A percentile compares a stretch with the other conserved stretches of the same genome.
Evolutionary conservation across 2,797 vertebrate genomes (phyloP).

Genomic region (Gorsachius magnificus): DNA sequence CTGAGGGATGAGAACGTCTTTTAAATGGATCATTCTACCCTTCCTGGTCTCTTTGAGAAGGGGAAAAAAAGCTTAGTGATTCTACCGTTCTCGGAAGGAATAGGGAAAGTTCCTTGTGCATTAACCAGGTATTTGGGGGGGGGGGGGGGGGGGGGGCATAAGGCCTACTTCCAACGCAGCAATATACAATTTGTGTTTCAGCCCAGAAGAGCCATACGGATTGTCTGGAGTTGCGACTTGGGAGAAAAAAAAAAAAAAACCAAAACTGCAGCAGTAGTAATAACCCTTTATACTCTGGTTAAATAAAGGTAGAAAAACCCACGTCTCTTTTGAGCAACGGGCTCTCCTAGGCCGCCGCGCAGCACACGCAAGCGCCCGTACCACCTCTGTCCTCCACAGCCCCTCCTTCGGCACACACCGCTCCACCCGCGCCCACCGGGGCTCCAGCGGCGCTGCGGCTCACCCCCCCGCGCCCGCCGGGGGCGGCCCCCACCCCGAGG

Average conservation of each 20-base stretch:
- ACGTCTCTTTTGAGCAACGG: rapidly evolving
- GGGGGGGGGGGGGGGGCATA: rapidly evolving
- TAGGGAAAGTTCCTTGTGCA: rapidly evolving
- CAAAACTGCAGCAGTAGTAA: not conserved
- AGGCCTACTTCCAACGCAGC: rapidly evolving
- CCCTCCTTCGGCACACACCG: not conserved
- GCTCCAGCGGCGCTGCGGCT: rapidly evolving
- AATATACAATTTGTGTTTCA: rapidly evolving
- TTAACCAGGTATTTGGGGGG: no score
- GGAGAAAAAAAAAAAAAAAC: no score
- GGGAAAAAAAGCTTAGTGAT: not conserved
- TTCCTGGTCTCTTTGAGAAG: not conserved
- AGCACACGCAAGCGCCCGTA: rapidly evolving
- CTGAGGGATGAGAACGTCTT: not conserved
- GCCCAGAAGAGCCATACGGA: rapidly evolving
- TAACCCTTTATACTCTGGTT: rapidly evolving
- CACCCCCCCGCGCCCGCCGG: rapidly evolving
- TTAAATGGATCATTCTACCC: not conserved
- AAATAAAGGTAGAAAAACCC: rapidly evolving
- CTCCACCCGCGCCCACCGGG: rapidly evolving
- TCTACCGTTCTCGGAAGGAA: rapidly evolving
- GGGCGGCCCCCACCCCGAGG: not conserved
- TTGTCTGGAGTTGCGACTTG: rapidly evolving
- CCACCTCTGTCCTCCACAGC: not conserved
- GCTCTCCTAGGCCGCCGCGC: not conserved